These are phyloP conservation scores for Tiaroga cobitis DNA, from an alignment of 2,797 vertebrate species.

Conservation along the genomic window DNA sequence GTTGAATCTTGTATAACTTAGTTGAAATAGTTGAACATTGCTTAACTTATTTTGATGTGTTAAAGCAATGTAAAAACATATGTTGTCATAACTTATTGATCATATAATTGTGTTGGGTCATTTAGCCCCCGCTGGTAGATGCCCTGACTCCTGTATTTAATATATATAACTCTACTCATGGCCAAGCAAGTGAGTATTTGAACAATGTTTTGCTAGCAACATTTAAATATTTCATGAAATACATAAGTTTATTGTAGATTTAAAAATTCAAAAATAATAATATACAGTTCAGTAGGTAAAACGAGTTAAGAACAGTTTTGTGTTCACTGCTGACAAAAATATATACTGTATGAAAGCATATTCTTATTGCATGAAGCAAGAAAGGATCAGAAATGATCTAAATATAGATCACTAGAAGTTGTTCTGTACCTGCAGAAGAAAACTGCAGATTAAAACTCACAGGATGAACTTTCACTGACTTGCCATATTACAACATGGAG, in stretches of 20 bases:
- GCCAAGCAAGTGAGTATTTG: background rate
- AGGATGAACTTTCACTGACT: background rate
- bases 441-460: background rate
- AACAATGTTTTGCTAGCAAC: background rate
- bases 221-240: background rate
- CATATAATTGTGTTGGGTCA: background rate
- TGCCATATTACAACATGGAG: background rate
- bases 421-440: background rate
- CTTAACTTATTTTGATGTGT: too few species aligned
- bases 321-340: background rate
- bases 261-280: background rate
- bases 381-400: background rate
- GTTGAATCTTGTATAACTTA: too few species aligned
- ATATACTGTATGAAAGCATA: background rate
- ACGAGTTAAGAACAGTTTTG: background rate
- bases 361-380: background rate
- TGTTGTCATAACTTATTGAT: too few species aligned
- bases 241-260: background rate
- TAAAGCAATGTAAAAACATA: too few species aligned
- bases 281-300: too few species aligned
- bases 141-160: too few species aligned
- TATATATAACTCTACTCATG: background rate
- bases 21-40: too few species aligned
- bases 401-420: background rate
- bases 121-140: background rate